These are phyloP conservation scores for Xyrauchen texanus DNA, from an alignment of 2,113 vertebrate genomes.

Conservation along the genomic window DNA sequence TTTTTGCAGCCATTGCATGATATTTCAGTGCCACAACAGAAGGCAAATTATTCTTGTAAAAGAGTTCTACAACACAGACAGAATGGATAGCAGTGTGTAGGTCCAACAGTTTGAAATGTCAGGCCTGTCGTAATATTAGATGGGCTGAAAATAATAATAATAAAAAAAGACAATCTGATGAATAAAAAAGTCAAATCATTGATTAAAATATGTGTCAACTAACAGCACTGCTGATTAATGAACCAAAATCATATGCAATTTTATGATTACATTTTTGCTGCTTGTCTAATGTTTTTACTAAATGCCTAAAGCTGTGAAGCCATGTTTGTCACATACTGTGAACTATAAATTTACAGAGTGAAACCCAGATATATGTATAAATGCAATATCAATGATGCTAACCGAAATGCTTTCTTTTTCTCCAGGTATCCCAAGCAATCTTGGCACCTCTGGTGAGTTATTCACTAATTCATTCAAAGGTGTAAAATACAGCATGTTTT, in stretches of 20 bases:
- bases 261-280: background rate
- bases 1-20: constrained; percentile 1
- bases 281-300: constrained; percentile 1
- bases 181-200: constrained; percentile 9
- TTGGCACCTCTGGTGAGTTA: constrained; percentile 95
- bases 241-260: no score
- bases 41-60: background rate
- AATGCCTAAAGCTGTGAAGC: background rate
- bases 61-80: background rate
- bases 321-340: background rate
- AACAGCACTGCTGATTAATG: constrained; percentile 5
- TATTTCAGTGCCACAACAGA: constrained; percentile 1
- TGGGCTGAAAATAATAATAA: constrained; percentile 4
- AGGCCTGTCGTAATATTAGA: constrained; percentile 24
- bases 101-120: constrained; percentile 14
- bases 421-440: constrained; percentile 91
- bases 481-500: background rate
- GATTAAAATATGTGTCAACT: background rate
- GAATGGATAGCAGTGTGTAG: background rate
- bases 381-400: constrained; percentile 1
- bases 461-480: constrained; percentile 12
- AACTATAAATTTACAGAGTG: no score
- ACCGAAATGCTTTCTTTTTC: constrained; percentile 58
- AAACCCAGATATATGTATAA: background rate
- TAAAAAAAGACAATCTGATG: background rate